Base-by-base conservation (phyloP, 2,888 invertebrate species). In the Theretra japonica region DNA sequence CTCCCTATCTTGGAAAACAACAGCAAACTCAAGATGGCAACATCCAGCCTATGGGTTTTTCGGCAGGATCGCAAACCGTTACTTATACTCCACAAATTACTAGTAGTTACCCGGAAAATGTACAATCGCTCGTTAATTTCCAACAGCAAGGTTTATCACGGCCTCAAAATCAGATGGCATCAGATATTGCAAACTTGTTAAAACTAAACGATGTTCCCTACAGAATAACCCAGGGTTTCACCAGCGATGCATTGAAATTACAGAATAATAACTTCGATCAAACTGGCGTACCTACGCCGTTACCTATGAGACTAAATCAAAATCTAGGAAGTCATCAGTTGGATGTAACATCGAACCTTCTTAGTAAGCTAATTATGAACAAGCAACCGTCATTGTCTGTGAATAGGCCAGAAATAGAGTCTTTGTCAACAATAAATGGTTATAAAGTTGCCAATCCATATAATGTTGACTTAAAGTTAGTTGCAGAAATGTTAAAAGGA, bases 381-480 rank as follows among this genome's bases (percentile, higher is more conserved):
- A 94, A 93, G 79, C 90, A 88, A 78, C 79, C 80, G 15, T 77
- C 79, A 41, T 70, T 85, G 30, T 83, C 80, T 75, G 69, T 83
- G 15, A 90, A 87, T 23, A 87, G 89, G 75, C 93, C 90, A 17
- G 92, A 93, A 71, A 79, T 89, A 21, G 90, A 93, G 70, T 71
- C 85, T 30, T 89, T 94, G 65, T 89, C 94, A 4, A 94, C 90
- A 1, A 92, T 95, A 28, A 94, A 95, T 79, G 95, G 94, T 5
- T 90, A 93, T 73, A 91, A 92, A 86, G 91, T 95, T n/a, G 91
- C 91, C 2, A 95, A 95, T 76, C 95, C 95, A 19, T 95, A 90
- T 73, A 95, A 95, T 77, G 86, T 95, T 15, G 95, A 95, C 79
- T 80, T 95, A 4, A 94, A 93, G 82, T 79, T 94, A 59, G 92